Base-by-base conservation (phyloP, 1,140 invertebrate genomes). In the Procambarus clarkii region DNA sequence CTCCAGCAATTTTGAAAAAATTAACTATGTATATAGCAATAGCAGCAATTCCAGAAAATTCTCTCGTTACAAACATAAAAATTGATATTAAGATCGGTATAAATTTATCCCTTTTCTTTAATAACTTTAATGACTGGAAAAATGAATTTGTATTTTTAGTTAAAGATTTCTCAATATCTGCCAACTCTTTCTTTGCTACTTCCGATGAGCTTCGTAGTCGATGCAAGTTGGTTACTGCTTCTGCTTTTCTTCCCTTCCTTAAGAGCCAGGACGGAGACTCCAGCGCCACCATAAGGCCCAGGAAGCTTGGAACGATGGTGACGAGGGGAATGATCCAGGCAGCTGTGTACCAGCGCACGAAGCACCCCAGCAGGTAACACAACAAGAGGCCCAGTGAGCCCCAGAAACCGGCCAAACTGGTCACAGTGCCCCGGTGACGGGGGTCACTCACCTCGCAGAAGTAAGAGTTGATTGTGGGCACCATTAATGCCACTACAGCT, bases 201-300 rank as follows among this genome's bases (percentile, higher is more conserved):
- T 45, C 82, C 13, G 60, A 13, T 3, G 82, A 84, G 5, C 60
- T 11, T 2, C 85, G 71, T 8, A 78, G 18, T 9, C 34, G 2
- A 3, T 13, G 44, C 9, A 86, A 24, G 3, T 24, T 45, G 3
- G 11, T 45, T 24, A 34, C 15, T 34, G 74, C 85, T 21, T 86
- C 48, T 78, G 45, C 48, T 24, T 78, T 44, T 60, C 15, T 86
- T 69, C 85, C 85, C 21, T 58, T 86, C 46, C 85, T 48, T 11
- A 77, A n/a, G n/a, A 86, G 50, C 85, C 85, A 86, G 9, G 48
- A n/a, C 0, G 85, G 85, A 7, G 85, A 78, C 45, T 86, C 85
- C 0, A 13, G 85, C 2, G 85, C 18, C 9, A 86, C 18, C 46
- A 86, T 13, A 15, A 86, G n/a, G 74, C 85, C 46, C 18, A 77